phyloP scores from a whole-genome alignment of 2,888 invertebrate species.

The Acronicta alni region DNA sequence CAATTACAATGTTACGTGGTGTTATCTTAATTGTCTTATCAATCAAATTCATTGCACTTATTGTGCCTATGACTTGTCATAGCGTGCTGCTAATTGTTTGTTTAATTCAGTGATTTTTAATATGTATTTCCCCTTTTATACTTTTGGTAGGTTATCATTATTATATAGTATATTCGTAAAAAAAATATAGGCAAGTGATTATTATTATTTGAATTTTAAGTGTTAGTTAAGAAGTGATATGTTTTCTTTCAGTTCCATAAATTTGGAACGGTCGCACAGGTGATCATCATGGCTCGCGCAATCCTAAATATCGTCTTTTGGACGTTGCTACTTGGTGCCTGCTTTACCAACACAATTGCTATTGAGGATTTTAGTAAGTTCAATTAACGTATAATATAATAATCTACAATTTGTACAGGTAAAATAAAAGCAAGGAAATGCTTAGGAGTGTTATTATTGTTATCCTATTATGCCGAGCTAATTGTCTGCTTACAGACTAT shows the following conservation, averaged over 20 bases:
- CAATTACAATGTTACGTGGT: slow-evolving; percentile 15
- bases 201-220: no score
- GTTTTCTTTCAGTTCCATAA: slow-evolving; percentile 46
- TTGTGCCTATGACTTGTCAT: slow-evolving; percentile 3
- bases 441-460: neutral
- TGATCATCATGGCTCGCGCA: slow-evolving; percentile 27
- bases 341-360: slow-evolving; percentile 43
- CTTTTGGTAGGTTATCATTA: neutral
- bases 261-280: slow-evolving; percentile 31
- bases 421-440: slow-evolving; percentile 10
- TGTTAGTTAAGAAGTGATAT: slow-evolving; percentile 6
- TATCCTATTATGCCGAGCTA: slow-evolving; percentile 1
- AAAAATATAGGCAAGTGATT: no score
- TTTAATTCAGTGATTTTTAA: slow-evolving; percentile 10
- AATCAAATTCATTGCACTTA: slow-evolving; percentile 43
- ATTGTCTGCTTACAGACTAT: slow-evolving; percentile 1
- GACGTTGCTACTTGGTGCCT: slow-evolving; percentile 45
- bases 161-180: no score
- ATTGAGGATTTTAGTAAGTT: slow-evolving; percentile 70
- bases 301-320: slow-evolving; percentile 27
- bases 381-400: neutral
- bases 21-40: slow-evolving; percentile 45
- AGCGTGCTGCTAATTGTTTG: slow-evolving; percentile 13
- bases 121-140: slow-evolving; percentile 5
- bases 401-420: neutral